Evolutionary conservation across 2,888 invertebrate species (phyloP), one percentile per base, ranked within the genome.

Genomic region (Amblyteles armatorius): DNA sequence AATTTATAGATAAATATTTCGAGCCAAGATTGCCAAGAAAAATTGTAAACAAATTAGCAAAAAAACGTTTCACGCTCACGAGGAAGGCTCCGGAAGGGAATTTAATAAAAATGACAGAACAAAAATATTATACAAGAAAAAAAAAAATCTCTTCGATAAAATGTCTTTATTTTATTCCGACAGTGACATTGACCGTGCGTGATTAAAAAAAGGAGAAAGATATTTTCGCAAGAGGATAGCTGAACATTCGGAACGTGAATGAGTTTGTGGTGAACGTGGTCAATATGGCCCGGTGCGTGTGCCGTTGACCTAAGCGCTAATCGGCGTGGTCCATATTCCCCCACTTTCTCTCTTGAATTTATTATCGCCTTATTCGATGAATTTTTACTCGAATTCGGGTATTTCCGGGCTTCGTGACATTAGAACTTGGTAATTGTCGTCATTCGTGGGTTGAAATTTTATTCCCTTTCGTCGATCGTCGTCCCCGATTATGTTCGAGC

Each of bases 401-500:
- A 4, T 19, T 22, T 55, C 19, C 19, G 22, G 6, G 7, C 11
- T 11, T 11, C 11, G 26, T 1, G 13, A 57, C 22, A 55, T 55
- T 7, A 22, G 2, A 3, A 57, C 13, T 57, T 26, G 13, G 57
- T 57, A 4, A 22, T 26, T 13, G 6, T 55, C 55, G 22, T 55
- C 19, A 19, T 19, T 11, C 40, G n/a, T n/a, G 9, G 44, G 11
- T 55, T 29, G 33, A 9, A 50, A 22, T 22, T 72, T 73, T 60
- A 19, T 19, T 68, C 40, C 57, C 44, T 48, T 26, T 78, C 63
- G 50, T 19, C 68, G 19, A 26, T 73, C 60, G 19, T 50, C 29
- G n/a, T 22, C 13, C 22, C 11, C 60, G 13, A 73, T 52, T 73
- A 68, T 78, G 44, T 55, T 78, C 36, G 48, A 36, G 44, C 48